Conservation (phyloP, 2,113 vertebrate genomes). For the Marmota flaviventris region DNA sequence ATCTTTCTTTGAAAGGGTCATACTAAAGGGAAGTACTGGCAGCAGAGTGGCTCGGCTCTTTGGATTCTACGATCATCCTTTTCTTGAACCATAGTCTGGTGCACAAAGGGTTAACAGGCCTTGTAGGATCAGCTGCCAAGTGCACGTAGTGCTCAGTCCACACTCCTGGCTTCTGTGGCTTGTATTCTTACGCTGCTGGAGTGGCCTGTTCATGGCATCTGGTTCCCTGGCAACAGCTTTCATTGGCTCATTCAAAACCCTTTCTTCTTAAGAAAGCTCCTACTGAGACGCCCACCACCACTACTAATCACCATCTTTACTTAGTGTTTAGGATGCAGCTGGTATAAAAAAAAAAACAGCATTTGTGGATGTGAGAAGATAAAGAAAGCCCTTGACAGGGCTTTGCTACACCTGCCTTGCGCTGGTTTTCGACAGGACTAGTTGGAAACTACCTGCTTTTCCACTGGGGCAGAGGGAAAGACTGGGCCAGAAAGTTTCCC, state of each 20-base stretch:
- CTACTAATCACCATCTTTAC: constrained; percentile 90
- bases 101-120: constrained; percentile 86
- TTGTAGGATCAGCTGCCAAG: constrained; percentile 82
- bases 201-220: constrained; percentile 91
- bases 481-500: constrained; percentile 1
- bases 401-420: constrained; percentile 82
- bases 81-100: constrained; percentile 20
- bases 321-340: constrained; percentile 88
- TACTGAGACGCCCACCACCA: constrained; percentile 89
- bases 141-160: constrained; percentile 85
- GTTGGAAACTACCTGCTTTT: constrained; percentile 66
- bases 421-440: not conserved
- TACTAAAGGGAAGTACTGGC: not conserved
- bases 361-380: constrained; percentile 77
- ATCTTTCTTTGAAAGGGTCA: not conserved
- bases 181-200: constrained; percentile 89
- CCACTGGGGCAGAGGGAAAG: constrained; percentile 36
- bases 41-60: not conserved
- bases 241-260: constrained; percentile 91
- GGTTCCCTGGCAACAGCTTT: constrained; percentile 93
- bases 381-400: constrained; percentile 70
- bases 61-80: not conserved
- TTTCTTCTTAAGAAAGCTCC: constrained; percentile 92
- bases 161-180: constrained; percentile 82
- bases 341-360: constrained; percentile 86